A percentile compares a stretch with the other conserved stretches of the same genome.
phyloP scores from a whole-genome alignment of 2,113 vertebrate genomes.

The Rhadina sibilatrix region DNA sequence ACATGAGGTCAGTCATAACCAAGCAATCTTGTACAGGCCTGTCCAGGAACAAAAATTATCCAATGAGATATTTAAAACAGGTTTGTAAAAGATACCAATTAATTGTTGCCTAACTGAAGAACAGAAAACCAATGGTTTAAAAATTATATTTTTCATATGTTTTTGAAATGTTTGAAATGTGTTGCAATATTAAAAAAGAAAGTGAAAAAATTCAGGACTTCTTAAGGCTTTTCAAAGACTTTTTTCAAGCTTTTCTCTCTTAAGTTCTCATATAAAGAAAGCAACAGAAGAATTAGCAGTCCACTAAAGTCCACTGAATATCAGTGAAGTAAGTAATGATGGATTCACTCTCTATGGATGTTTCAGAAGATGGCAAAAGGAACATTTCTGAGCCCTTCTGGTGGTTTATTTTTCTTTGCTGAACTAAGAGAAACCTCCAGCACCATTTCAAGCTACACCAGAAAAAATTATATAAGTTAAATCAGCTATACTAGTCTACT shows the following conservation, averaged over 20 bases:
- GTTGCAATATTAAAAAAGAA: background rate
- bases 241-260: background rate
- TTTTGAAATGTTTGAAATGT: background rate
- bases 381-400: background rate
- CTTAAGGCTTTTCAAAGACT: background rate
- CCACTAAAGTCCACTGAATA: background rate
- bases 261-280: background rate
- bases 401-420: background rate
- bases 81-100: background rate
- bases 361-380: background rate
- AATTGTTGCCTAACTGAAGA: background rate
- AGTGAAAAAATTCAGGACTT: background rate
- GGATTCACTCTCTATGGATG: background rate
- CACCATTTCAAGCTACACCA: background rate
- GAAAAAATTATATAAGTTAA: background rate
- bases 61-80: background rate
- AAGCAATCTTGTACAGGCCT: background rate
- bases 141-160: background rate
- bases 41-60: background rate
- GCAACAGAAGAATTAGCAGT: background rate
- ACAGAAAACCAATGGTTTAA: background rate
- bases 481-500: background rate
- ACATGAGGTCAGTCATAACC: background rate
- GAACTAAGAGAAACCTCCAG: background rate
- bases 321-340: background rate